Base-by-base conservation (phyloP, 2,888 invertebrate species). In the Phymatocera aterrima region DNA sequence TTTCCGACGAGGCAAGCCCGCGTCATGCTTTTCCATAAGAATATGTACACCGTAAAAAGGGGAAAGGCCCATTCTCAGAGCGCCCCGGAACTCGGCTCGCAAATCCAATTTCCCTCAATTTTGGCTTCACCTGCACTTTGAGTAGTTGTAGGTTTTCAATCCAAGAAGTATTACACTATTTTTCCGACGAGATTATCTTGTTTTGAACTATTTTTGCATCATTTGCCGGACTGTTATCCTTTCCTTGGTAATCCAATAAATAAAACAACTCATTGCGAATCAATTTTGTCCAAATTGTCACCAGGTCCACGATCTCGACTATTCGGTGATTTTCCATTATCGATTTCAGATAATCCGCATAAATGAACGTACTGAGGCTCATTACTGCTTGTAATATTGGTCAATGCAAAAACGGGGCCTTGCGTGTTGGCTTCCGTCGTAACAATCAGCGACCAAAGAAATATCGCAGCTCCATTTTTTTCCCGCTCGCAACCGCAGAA, bases 71-170 rank as follows among this genome's bases (percentile, higher is more conserved):
- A 24, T 68, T 24, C 12, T 43, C 68, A 28, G 3, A 51, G 51
- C 18, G 31, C 34, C 6, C 72, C 72, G 34, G 18, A 4, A 43
- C 70, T 72, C 34, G 4, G 31, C 8, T 18, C 31, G 72, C 34
- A 51, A 72, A 72, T 51, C 51, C 72, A 51, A 72, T 72, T 72
- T 72, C 51, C 72, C 51, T 34, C 72, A 8, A 48, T 43, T 28
- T 72, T 72, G 51, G 51, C 31, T 72, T n/a, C n/a, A n/a, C n/a
- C 34, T 18, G 28, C 51, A 51, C 51, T 72, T 72, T 18, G 34
- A 18, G 72, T 18, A 51, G n/a, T 18, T 31, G 46, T 24, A 12
- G 34, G 31, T n/a, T 28, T 72, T 48, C 15, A 34, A 72, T 34
- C 21, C 65, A 24, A 68, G 15, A 24, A 24, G 6, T 46, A 28